These are phyloP conservation scores for Grapholita molesta DNA, from an alignment of 1,140 invertebrate genomes.

Conservation along the genomic window DNA sequence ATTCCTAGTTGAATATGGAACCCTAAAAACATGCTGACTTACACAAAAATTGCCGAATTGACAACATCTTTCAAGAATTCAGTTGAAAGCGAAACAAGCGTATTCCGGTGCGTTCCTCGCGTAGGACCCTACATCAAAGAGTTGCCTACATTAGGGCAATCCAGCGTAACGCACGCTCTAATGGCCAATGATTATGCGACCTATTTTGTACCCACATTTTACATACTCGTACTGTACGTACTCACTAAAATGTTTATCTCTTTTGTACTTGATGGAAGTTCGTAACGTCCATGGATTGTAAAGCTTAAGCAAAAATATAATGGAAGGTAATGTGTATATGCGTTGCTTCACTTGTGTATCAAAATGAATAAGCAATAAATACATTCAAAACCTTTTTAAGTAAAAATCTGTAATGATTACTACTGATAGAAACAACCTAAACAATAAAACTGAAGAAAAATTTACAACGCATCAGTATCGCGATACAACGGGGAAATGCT, in stretches of 20 bases:
- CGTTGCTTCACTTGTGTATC: too few relatives aligned
- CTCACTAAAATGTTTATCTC: not conserved
- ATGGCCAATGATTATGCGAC: slow-evolving; percentile 9
- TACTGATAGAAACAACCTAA: too few relatives aligned
- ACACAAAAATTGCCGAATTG: not conserved
- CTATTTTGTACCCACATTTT: slow-evolving; percentile 2
- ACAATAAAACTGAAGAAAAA: too few relatives aligned
- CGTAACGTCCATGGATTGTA: too few relatives aligned
- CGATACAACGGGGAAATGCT: too few relatives aligned
- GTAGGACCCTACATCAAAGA: slow-evolving; percentile 6
- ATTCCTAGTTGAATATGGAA: too few relatives aligned
- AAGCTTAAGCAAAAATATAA: too few relatives aligned
- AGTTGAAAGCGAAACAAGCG: not conserved
- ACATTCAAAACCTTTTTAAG: too few relatives aligned
- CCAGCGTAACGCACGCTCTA: slow-evolving; percentile 11
- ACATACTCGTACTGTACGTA: not conserved
- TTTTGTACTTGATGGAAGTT: not conserved
- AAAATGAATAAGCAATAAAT: too few relatives aligned
- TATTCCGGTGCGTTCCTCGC: not conserved
- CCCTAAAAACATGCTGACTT: not conserved
- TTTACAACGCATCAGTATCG: too few relatives aligned
- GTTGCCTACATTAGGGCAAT: slow-evolving; percentile 15
- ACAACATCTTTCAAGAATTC: not conserved
- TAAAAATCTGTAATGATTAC: too few relatives aligned
- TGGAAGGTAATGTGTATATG: too few relatives aligned